A percentile compares a stretch with the other conserved stretches of the same genome.
Evolutionary conservation across 2,797 vertebrate species (phyloP).

Genomic region (Propithecus perrieri): DNA sequence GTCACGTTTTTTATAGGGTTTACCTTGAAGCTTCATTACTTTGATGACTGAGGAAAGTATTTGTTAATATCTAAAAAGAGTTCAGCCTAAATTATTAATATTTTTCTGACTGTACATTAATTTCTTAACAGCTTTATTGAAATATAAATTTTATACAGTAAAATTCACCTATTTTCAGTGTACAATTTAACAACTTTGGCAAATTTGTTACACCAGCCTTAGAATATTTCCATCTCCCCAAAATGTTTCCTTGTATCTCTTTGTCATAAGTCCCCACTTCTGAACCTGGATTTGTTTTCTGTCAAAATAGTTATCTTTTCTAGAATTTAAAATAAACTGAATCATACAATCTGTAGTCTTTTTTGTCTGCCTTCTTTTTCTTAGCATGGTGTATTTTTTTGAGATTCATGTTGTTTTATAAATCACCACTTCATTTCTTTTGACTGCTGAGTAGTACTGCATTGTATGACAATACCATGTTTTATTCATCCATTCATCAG

Average conservation of each 20-base stretch:
- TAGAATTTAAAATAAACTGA: not conserved
- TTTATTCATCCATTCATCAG: not conserved
- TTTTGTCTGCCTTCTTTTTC: not conserved
- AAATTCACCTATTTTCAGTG: not conserved
- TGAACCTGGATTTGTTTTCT: not conserved
- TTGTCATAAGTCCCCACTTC: not conserved
- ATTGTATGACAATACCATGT: not conserved
- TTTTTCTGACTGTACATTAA: not conserved
- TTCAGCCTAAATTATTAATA: not conserved
- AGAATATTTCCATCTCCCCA: not conserved
- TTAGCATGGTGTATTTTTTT: not conserved
- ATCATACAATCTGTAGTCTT: not conserved
- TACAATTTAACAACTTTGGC: not conserved
- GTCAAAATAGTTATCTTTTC: not conserved
- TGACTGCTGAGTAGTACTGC: not conserved
- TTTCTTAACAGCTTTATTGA: not conserved
- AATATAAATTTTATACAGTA: not conserved
- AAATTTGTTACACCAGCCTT: not conserved
- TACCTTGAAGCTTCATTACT: not conserved
- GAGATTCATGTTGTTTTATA: not conserved
- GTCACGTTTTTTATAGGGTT: not conserved
- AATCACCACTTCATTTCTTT: not conserved
- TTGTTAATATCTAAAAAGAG: not conserved
- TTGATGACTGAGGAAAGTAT: not conserved
- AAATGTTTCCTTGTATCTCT: not conserved